Evolutionary conservation across 92 coral and sea anemone species (phyloP).

Genomic region (Actinostola sp.): DNA sequence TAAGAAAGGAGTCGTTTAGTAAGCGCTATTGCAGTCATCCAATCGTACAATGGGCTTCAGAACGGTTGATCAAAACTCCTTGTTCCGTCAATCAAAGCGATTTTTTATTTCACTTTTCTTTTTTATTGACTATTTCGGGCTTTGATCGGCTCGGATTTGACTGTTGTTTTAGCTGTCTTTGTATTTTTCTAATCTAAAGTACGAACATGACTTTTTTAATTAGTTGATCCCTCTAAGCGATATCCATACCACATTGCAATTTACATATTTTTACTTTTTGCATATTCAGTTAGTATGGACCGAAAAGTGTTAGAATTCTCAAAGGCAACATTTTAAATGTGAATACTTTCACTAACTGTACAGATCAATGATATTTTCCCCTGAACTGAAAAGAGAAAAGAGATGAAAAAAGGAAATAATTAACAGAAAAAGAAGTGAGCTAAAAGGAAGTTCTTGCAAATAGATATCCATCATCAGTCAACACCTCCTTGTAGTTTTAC

Average conservation of each 20-base stretch:
- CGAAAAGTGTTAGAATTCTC: not conserved
- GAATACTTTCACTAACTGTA: too few relatives aligned
- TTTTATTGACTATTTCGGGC: not conserved
- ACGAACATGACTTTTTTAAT: slow-evolving; percentile 10
- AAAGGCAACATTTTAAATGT: not conserved
- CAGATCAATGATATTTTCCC: too few relatives aligned
- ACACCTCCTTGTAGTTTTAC: too few relatives aligned
- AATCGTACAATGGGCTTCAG: not conserved
- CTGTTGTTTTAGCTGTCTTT: slow-evolving; percentile 16
- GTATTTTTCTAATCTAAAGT: slow-evolving; percentile 4
- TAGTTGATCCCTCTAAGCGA: slow-evolving; percentile 2
- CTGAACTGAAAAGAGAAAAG: too few relatives aligned
- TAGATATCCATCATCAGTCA: too few relatives aligned
- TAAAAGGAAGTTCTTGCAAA: too few relatives aligned
- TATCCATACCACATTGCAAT: slow-evolving; percentile 12
- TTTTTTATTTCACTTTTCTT: not conserved
- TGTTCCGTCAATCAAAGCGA: slow-evolving; percentile 7
- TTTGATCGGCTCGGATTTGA: not conserved
- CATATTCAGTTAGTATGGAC: not conserved
- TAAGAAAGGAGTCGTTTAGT: too few relatives aligned
- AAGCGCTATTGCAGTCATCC: too few relatives aligned
- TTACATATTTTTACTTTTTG: slow-evolving; percentile 3
- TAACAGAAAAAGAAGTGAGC: too few relatives aligned
- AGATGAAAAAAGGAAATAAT: too few relatives aligned
- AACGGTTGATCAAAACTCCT: not conserved